Conservation (phyloP, 2,797 vertebrate genomes). For the Salmo trutta region DNA sequence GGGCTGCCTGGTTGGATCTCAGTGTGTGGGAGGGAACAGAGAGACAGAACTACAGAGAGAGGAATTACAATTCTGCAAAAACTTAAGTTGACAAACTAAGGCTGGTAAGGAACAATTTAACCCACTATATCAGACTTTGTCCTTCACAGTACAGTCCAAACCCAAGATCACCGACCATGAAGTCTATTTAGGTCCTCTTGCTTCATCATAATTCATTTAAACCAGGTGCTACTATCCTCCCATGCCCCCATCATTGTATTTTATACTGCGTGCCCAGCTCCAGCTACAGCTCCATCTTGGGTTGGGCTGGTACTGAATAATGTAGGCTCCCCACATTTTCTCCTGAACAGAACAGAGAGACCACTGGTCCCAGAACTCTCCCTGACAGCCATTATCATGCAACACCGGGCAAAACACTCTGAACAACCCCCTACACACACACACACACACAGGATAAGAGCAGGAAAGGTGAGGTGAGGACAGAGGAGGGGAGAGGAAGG, state of each 20-base stretch:
- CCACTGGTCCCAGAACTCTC: slow-evolving; percentile 47
- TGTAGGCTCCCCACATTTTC: slow-evolving; percentile 59
- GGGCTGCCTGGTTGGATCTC: slow-evolving; percentile 45
- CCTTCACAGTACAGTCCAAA: not conserved
- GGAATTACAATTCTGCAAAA: not conserved
- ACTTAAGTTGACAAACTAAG: not conserved
- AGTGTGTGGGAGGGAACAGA: slow-evolving; percentile 36
- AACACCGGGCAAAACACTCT: slow-evolving; percentile 47
- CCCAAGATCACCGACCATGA: not conserved
- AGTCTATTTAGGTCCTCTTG: not conserved
- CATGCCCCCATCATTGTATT: not conserved
- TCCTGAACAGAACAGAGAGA: slow-evolving; percentile 40
- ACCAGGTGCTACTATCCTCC: not conserved
- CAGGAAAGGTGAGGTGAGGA: no score
- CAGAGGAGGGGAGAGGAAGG: not conserved
- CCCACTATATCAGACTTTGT: not conserved
- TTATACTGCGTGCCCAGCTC: slow-evolving; percentile 39
- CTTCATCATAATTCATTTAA: not conserved
- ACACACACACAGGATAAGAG: not conserved
- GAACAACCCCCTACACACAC: slow-evolving; percentile 31
- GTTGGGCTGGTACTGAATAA: slow-evolving; percentile 69
- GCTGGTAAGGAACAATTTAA: not conserved
- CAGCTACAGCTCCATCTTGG: slow-evolving; percentile 7
- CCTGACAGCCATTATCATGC: slow-evolving; percentile 65
- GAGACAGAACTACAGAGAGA: slow-evolving; percentile 18